A percentile compares a stretch with the other conserved stretches of the same genome.
These are phyloP conservation scores for Diplosoma virens DNA, from an alignment of 23 tunicate genomes.

Conservation along the genomic window DNA sequence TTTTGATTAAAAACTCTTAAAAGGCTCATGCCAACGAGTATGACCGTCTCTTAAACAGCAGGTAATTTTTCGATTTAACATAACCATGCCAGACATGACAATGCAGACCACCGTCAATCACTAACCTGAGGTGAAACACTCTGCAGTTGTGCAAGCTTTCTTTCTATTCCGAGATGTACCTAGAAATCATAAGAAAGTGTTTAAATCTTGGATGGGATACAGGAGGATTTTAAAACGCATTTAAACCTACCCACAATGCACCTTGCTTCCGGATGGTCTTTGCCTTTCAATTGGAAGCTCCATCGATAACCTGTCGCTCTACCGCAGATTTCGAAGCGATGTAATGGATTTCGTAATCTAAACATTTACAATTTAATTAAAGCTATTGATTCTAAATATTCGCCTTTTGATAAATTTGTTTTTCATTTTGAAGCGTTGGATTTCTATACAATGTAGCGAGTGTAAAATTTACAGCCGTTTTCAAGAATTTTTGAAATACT, in stretches of 20 bases:
- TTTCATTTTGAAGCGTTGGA: neutral
- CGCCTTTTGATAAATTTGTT: neutral
- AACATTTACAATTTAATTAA: neutral
- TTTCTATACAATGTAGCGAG: no score
- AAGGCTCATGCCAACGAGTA: no score
- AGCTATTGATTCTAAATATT: neutral
- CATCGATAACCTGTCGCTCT: constrained; percentile 64
- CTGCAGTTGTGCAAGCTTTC: constrained; percentile 48
- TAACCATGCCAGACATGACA: neutral
- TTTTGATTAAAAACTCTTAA: no score
- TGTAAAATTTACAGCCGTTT: no score
- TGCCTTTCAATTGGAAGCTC: constrained; percentile 58
- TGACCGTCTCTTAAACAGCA: no score
- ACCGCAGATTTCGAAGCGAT: constrained; percentile 72
- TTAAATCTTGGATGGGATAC: no score
- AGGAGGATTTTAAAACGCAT: neutral
- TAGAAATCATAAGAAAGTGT: constrained; percentile 1
- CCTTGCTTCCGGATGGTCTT: constrained; percentile 6
- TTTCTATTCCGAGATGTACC: constrained; percentile 10
- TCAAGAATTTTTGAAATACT: no score
- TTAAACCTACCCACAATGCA: constrained; percentile 46
- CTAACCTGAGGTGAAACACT: constrained; percentile 85
- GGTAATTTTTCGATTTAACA: neutral
- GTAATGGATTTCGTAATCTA: constrained; percentile 30
- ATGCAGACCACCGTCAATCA: neutral